Conservation (phyloP, 2,888 invertebrate genomes). For the Oxystoma pomonae region DNA sequence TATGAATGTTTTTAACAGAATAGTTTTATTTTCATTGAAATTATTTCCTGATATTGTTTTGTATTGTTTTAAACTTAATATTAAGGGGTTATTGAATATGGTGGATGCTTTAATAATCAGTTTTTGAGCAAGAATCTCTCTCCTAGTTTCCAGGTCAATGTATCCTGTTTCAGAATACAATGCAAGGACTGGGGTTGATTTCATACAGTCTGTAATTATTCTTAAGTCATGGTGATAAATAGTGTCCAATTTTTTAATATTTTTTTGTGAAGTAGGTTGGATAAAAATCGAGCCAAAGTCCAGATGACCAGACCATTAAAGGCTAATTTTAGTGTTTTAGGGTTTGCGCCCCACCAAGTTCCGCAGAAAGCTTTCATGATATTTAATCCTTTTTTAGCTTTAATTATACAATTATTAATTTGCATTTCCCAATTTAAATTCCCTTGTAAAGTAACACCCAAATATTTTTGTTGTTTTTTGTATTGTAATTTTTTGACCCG, state of each 20-base stretch:
- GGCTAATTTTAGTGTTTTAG: not conserved
- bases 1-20: not conserved
- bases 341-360: constrained; percentile 16
- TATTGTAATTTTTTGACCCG: constrained; percentile 1
- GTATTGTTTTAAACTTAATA: not conserved
- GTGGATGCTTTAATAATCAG: not conserved
- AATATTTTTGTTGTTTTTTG: too few relatives aligned
- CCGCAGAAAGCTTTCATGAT: constrained; percentile 11
- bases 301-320: constrained; percentile 14
- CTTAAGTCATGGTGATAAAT: constrained; percentile 8
- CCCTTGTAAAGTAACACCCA: constrained; percentile 9
- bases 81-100: constrained; percentile 4
- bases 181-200: constrained; percentile 7
- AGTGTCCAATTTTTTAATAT: constrained; percentile 1
- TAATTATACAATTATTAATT: not conserved
- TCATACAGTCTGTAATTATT: constrained; percentile 9
- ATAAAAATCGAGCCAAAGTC: constrained; percentile 8
- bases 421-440: constrained; percentile 4
- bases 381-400: constrained; percentile 11
- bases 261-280: not conserved
- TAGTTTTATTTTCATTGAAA: too few relatives aligned
- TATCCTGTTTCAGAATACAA: constrained; percentile 11
- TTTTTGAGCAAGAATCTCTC: constrained; percentile 6
- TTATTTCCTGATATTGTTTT: too few relatives aligned
- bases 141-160: not conserved